Evolutionary conservation across 2,797 vertebrate genomes (phyloP).

Genomic region (Lemur catta): DNA sequence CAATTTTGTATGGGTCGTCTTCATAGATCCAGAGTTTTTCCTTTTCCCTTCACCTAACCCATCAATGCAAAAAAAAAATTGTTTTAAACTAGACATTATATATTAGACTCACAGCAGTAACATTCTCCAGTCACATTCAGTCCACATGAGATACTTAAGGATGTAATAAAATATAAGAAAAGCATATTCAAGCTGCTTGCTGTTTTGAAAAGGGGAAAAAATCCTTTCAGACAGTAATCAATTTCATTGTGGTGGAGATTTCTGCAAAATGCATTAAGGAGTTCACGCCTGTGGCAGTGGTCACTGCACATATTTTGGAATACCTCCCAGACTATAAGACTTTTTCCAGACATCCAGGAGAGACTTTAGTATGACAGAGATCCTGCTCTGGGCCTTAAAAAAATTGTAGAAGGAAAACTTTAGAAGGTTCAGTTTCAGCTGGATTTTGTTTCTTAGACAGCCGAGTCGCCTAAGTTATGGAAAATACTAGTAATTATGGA

Average conservation of each 20-base stretch:
- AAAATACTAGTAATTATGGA: slow-evolving; percentile 73
- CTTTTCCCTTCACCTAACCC: neutral
- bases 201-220: slow-evolving; percentile 75
- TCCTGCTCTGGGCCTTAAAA: slow-evolving; percentile 75
- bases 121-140: slow-evolving; percentile 72
- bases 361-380: slow-evolving; percentile 79
- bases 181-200: slow-evolving; percentile 62
- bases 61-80: neutral
- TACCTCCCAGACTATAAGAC: slow-evolving; percentile 83
- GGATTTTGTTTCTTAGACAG: slow-evolving; percentile 71
- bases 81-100: slow-evolving; percentile 11
- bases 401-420: slow-evolving; percentile 68
- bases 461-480: slow-evolving; percentile 62
- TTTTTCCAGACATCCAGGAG: slow-evolving; percentile 85
- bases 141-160: slow-evolving; percentile 61
- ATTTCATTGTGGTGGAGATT: slow-evolving; percentile 76
- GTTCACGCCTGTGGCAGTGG: slow-evolving; percentile 83
- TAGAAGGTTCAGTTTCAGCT: slow-evolving; percentile 72
- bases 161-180: slow-evolving; percentile 67
- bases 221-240: slow-evolving; percentile 83
- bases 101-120: slow-evolving; percentile 41
- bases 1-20: neutral
- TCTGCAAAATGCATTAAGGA: slow-evolving; percentile 87
- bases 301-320: slow-evolving; percentile 83
- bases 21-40: neutral